Evolutionary conservation across 2,888 invertebrate genomes (phyloP).

Genomic region (Drosophila testacea): DNA sequence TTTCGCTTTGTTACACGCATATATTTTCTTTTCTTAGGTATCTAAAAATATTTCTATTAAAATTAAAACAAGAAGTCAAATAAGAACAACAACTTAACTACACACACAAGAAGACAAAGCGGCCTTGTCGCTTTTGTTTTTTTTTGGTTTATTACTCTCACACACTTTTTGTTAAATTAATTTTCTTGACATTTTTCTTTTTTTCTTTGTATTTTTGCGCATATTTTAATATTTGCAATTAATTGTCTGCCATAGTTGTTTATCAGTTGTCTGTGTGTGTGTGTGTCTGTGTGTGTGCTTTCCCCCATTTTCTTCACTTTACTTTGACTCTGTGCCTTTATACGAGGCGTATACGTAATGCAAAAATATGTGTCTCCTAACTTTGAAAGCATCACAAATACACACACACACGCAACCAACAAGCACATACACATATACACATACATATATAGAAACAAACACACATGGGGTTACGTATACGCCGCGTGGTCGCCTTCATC

Average conservation of each 20-base stretch:
- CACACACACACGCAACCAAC: constrained; percentile 8
- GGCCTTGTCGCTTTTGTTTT: constrained; percentile 66
- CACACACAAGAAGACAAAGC: constrained; percentile 28
- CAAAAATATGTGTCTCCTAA: constrained; percentile 51
- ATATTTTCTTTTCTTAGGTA: not conserved
- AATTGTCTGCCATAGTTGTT: constrained; percentile 33
- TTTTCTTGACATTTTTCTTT: constrained; percentile 3
- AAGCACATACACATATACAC: not conserved
- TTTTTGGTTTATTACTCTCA: constrained; percentile 25
- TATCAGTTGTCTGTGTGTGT: constrained; percentile 40
- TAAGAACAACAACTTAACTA: constrained; percentile 33
- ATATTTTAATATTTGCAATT: constrained; percentile 39
- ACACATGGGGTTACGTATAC: constrained; percentile 70
- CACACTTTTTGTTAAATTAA: constrained; percentile 15
- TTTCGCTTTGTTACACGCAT: not conserved
- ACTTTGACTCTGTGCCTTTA: constrained; percentile 8
- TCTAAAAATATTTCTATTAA: constrained; percentile 5
- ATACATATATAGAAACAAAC: constrained; percentile 6
- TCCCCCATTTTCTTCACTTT: constrained; percentile 35
- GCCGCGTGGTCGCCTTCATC: constrained; percentile 74
- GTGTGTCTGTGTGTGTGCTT: constrained; percentile 23
- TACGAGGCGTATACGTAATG: constrained; percentile 63
- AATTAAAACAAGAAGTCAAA: not conserved
- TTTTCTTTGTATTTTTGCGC: constrained; percentile 28
- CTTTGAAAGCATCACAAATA: constrained; percentile 42